phyloP scores from a whole-genome alignment of 2,797 vertebrate species.

The Poecilia velifera region DNA sequence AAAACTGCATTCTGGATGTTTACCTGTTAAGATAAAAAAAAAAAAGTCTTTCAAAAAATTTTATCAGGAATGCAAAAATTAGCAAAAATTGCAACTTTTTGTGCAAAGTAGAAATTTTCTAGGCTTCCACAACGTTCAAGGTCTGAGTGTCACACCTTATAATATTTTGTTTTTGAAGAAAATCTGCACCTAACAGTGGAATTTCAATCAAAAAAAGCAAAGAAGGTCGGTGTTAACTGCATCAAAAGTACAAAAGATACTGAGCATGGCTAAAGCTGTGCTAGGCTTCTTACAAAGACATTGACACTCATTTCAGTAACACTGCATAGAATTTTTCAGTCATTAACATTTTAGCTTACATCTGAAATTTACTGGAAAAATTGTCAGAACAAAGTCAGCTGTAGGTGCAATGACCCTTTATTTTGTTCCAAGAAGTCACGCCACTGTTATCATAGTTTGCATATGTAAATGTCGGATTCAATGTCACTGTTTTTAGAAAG shows the following conservation, averaged over 20 bases:
- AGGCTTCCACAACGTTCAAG: background rate
- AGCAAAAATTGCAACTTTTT: background rate
- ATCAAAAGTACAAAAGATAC: background rate
- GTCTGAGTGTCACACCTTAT: background rate
- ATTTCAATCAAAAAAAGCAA: background rate
- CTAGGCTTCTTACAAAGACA: background rate
- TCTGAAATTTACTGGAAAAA: background rate
- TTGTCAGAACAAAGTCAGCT: background rate
- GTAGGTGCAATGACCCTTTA: too few relatives aligned
- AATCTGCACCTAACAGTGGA: background rate
- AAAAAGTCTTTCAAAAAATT: background rate
- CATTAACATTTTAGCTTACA: background rate
- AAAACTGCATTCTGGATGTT: background rate
- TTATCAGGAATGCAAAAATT: background rate
- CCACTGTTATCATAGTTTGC: too few relatives aligned
- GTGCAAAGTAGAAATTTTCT: background rate
- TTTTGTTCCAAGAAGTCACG: too few relatives aligned
- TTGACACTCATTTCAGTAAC: background rate
- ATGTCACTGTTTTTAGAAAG: too few relatives aligned
- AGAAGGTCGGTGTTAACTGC: background rate
- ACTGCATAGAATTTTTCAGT: background rate
- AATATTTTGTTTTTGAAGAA: background rate
- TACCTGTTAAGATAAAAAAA: background rate
- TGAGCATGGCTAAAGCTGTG: background rate
- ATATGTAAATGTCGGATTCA: too few relatives aligned